These are phyloP conservation scores for Mus spicilegus DNA, from an alignment of 2,113 vertebrate species.

Conservation along the genomic window DNA sequence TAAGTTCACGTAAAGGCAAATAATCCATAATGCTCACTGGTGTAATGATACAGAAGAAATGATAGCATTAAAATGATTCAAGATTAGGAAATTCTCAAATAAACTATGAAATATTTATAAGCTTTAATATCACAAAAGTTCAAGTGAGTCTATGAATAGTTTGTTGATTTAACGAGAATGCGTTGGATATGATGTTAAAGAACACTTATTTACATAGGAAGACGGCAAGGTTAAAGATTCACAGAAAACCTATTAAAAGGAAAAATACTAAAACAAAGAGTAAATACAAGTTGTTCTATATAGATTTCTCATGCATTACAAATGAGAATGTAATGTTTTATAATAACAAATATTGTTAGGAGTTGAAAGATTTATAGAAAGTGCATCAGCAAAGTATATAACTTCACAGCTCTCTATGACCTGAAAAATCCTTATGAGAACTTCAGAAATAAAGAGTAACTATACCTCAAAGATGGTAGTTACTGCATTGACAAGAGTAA, in stretches of 20 bases:
- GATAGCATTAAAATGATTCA: not conserved
- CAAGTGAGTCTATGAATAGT: constrained; percentile 5
- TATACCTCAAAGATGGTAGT: not conserved
- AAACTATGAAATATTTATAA: constrained; percentile 51
- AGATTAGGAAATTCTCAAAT: not conserved
- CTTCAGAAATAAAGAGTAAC: not conserved
- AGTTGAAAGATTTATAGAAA: not conserved
- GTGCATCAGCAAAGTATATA: not conserved
- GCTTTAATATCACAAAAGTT: constrained; percentile 19
- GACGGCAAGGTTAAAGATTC: constrained; percentile 11
- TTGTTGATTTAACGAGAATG: constrained; percentile 24
- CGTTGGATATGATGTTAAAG: not conserved
- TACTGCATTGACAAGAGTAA: not conserved
- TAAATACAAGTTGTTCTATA: not conserved
- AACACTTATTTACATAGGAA: not conserved
- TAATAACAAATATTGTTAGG: not conserved
- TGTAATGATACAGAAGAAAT: not conserved
- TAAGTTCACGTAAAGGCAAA: not conserved
- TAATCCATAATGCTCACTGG: not conserved
- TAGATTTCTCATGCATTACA: not conserved
- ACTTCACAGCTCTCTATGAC: not conserved
- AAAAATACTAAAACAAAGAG: not conserved
- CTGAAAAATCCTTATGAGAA: not conserved
- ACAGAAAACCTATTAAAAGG: not conserved
- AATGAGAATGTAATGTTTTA: not conserved